Evolutionary conservation across 2,888 invertebrate species (phyloP).

Genomic region (Drosophila phalerata): DNA sequence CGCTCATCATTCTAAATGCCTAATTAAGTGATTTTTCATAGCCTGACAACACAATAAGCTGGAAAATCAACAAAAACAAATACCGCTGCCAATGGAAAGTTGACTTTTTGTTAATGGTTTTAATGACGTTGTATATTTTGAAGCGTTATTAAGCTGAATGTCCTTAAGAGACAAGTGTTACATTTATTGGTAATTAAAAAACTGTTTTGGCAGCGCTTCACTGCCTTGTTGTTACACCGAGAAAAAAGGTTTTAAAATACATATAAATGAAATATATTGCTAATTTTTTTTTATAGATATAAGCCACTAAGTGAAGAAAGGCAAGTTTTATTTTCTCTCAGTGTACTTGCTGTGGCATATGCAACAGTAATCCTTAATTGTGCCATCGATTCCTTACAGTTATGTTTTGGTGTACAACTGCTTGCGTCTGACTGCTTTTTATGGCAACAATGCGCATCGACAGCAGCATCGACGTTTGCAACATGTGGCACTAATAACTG

Average conservation of each 20-base stretch:
- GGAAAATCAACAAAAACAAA: constrained; percentile 15
- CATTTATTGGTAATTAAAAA: constrained; percentile 38
- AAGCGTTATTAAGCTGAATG: constrained; percentile 36
- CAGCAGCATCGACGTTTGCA: constrained; percentile 27
- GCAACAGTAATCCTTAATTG: constrained; percentile 31
- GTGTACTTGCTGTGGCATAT: constrained; percentile 23
- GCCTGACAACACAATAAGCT: constrained; percentile 15
- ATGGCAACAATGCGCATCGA: constrained; percentile 47
- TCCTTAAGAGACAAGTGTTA: constrained; percentile 8
- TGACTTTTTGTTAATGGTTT: constrained; percentile 10
- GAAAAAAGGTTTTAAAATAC: background rate
- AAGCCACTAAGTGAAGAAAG: no score
- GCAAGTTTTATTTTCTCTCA: constrained; percentile 2
- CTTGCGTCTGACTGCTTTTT: constrained; percentile 20
- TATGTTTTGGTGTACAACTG: constrained; percentile 26
- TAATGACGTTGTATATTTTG: constrained; percentile 29
- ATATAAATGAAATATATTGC: background rate
- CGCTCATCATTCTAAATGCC: background rate
- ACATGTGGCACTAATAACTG: constrained; percentile 67
- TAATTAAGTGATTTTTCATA: constrained; percentile 36
- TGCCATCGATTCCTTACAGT: constrained; percentile 16
- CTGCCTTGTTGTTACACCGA: constrained; percentile 5
- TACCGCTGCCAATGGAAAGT: background rate
- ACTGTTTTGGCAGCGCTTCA: constrained; percentile 15
- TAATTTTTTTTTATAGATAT: background rate